Percentiles rank a stretch among this genome's conserved stretches.
Evolutionary conservation across 2,888 invertebrate genomes (phyloP).

Genomic region (Ischnus inquisitorius): DNA sequence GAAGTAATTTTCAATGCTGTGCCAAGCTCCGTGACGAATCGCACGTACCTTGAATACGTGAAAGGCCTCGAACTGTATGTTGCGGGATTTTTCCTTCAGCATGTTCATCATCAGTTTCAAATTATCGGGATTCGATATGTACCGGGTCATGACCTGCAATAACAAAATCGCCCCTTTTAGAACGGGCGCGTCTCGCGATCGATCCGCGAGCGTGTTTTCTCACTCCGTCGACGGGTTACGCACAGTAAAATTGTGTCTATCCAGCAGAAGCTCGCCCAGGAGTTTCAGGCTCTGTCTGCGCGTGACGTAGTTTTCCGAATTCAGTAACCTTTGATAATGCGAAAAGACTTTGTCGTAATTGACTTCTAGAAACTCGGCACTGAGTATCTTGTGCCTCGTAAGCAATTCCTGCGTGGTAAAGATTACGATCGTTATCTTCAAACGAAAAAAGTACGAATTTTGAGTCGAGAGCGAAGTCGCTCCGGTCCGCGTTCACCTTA

Average conservation of each 20-base stretch:
- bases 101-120: slow-evolving; percentile 99
- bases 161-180: slow-evolving; percentile 52
- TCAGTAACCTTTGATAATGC: slow-evolving; percentile 98
- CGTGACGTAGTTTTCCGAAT: slow-evolving; percentile 99
- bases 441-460: too few species aligned
- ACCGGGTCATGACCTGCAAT: slow-evolving; percentile 95
- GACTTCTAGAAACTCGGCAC: slow-evolving; percentile 99
- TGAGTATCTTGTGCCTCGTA: slow-evolving; percentile 97
- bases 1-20: background rate
- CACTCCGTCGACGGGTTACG: slow-evolving; percentile 77
- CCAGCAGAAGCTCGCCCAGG: slow-evolving; percentile 97
- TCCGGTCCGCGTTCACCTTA: too few species aligned
- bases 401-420: slow-evolving; percentile 92
- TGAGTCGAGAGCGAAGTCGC: too few species aligned
- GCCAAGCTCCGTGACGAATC: background rate
- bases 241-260: slow-evolving; percentile 99
- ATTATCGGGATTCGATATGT: slow-evolving; percentile 99
- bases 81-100: slow-evolving; percentile 99
- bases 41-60: slow-evolving; percentile 98
- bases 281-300: slow-evolving; percentile 99
- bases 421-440: too few species aligned
- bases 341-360: slow-evolving; percentile 99
- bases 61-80: slow-evolving; percentile 99
- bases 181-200: background rate
- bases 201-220: background rate